These are phyloP conservation scores for Limonius californicus DNA, from an alignment of 1,140 invertebrate genomes.

Conservation along the genomic window DNA sequence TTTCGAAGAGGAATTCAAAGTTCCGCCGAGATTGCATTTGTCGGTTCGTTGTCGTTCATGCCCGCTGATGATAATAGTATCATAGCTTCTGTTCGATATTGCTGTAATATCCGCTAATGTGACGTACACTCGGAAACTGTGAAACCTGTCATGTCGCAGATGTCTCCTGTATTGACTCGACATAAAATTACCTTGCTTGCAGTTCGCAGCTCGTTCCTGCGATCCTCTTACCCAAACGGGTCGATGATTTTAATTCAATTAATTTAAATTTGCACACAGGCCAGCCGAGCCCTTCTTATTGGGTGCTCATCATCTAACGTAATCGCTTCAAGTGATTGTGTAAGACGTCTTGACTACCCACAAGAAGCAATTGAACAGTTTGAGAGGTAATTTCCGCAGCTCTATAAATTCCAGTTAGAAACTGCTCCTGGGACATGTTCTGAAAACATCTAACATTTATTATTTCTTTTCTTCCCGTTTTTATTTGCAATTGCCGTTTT, in stretches of 20 bases:
- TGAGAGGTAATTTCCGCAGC: conserved; percentile 6
- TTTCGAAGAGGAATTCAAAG: conserved; percentile 9
- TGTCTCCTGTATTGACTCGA: neutral
- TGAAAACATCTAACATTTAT: too few relatives aligned
- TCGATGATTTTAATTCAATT: conserved; percentile 3
- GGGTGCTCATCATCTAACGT: neutral
- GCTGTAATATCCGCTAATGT: conserved; percentile 9
- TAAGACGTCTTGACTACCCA: neutral
- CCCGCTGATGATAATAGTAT: conserved; percentile 2
- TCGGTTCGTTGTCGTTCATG: neutral
- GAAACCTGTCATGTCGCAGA: neutral
- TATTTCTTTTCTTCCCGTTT: too few relatives aligned
- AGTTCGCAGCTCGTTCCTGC: neutral
- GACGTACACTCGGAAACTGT: conserved; percentile 2
- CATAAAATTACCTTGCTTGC: neutral
- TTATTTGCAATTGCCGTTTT: too few relatives aligned
- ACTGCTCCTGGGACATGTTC: neutral
- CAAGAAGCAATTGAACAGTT: conserved; percentile 5
- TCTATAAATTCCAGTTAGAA: neutral
- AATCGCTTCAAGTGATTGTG: neutral
- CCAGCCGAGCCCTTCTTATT: neutral
- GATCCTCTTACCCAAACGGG: neutral
- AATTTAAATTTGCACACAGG: neutral
- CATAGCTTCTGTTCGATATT: neutral
- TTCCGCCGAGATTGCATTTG: conserved; percentile 9